Percentiles rank a stretch among this genome's conserved stretches.
Evolutionary conservation across 2,888 invertebrate species (phyloP).

Genomic region (Eupelmus urozonus): DNA sequence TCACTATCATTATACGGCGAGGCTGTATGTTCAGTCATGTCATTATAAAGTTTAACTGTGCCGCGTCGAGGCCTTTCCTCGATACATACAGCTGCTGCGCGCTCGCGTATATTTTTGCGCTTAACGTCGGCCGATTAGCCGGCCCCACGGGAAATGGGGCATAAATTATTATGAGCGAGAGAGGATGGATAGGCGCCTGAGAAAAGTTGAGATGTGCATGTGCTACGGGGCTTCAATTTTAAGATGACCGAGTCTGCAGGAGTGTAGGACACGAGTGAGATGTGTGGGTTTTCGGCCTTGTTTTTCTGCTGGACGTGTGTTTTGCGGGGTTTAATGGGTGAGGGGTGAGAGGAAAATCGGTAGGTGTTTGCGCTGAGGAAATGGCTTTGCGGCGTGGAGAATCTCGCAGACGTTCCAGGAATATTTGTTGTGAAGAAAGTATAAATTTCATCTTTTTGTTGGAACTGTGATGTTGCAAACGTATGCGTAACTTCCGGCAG

Average conservation of each 20-base stretch:
- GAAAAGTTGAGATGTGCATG: too few relatives aligned
- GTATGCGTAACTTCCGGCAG: too few relatives aligned
- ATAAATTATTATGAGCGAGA: slow-evolving; percentile 49
- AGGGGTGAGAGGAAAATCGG: background rate
- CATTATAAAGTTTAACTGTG: slow-evolving; percentile 42
- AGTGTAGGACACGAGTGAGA: background rate
- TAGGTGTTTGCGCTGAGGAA: too few relatives aligned
- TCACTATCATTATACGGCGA: slow-evolving; percentile 35
- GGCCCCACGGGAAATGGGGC: slow-evolving; percentile 56
- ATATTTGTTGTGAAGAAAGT: too few relatives aligned
- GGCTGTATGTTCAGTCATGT: slow-evolving; percentile 8
- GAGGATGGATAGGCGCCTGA: too few relatives aligned
- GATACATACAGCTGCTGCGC: background rate
- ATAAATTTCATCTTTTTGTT: too few relatives aligned
- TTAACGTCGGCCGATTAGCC: background rate
- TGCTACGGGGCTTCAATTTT: slow-evolving; percentile 26
- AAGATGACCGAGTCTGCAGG: background rate
- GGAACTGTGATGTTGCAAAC: too few relatives aligned
- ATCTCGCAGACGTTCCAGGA: too few relatives aligned
- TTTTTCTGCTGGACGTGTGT: background rate
- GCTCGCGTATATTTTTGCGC: background rate
- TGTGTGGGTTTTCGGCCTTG: background rate
- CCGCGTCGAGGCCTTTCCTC: slow-evolving; percentile 4
- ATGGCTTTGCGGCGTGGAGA: too few relatives aligned
- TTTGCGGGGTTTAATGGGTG: slow-evolving; percentile 22